A percentile compares a stretch with the other conserved stretches of the same genome.
phyloP scores from a whole-genome alignment of 2,888 invertebrate species.

The Sisyra nigra region DNA sequence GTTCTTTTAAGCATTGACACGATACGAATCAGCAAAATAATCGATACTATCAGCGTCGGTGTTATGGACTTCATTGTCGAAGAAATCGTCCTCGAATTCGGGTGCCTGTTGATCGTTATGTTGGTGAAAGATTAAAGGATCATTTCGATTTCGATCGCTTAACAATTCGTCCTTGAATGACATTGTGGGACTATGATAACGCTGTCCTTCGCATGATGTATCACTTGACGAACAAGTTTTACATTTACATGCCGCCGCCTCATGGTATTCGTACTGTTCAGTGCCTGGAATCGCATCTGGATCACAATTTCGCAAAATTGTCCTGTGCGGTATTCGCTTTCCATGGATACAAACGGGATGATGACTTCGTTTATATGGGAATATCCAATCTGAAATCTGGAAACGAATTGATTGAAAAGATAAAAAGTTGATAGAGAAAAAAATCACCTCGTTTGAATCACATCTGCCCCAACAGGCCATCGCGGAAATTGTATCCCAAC shows the following conservation, averaged over 20 bases:
- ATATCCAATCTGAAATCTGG: constrained; percentile 74
- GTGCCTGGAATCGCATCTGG: constrained; percentile 51
- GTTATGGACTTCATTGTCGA: no score
- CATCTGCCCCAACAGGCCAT: constrained; percentile 71
- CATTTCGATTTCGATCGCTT: no score
- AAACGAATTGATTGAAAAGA: constrained; percentile 11
- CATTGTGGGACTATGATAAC: constrained; percentile 27
- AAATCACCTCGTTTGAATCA: constrained; percentile 60
- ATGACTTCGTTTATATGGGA: constrained; percentile 70
- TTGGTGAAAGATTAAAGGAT: no score
- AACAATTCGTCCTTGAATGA: no score
- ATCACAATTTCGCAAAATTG: constrained; percentile 56
- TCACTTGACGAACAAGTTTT: constrained; percentile 48
- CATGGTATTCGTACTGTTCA: constrained; percentile 57
- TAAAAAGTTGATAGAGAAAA: not conserved
- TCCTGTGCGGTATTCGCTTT: constrained; percentile 44
- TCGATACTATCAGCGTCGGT: no score
- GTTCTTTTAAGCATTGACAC: no score
- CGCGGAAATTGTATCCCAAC: constrained; percentile 60
- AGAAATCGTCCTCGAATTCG: no score
- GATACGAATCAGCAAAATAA: no score
- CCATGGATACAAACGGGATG: constrained; percentile 79
- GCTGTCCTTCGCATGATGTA: constrained; percentile 52
- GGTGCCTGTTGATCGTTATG: no score
- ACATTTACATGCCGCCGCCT: constrained; percentile 60